phyloP scores from a whole-genome alignment of 2,113 vertebrate species.

The Hucho hucho region DNA sequence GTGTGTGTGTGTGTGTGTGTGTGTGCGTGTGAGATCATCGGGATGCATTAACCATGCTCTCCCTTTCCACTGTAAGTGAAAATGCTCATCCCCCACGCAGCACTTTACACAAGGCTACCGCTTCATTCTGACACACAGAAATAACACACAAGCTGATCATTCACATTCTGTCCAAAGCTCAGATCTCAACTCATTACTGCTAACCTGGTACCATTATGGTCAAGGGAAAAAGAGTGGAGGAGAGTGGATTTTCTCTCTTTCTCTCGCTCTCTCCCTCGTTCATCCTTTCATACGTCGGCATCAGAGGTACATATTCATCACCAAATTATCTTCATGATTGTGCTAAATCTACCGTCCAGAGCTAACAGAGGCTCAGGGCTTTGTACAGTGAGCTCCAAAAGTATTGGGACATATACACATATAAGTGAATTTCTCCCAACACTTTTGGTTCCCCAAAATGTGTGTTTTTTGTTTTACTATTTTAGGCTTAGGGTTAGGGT shows the following conservation, averaged over 20 bases:
- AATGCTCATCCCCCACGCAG: not conserved
- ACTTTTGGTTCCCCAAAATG: no score
- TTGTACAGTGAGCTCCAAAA: not conserved
- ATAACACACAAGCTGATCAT: slow-evolving; percentile 21
- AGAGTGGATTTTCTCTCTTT: slow-evolving; percentile 15
- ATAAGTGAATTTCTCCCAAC: no score
- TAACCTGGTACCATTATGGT: slow-evolving; percentile 62
- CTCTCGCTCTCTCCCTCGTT: slow-evolving; percentile 16
- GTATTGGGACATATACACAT: no score
- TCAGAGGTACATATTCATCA: slow-evolving; percentile 45
- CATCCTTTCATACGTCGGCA: slow-evolving; percentile 17
- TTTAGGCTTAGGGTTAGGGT: no score
- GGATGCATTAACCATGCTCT: not conserved
- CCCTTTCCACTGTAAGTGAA: not conserved
- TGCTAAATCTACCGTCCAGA: slow-evolving; percentile 28
- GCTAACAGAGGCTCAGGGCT: not conserved
- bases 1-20: no score
- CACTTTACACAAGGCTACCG: not conserved
- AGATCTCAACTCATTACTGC: slow-evolving; percentile 60
- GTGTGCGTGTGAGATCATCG: not conserved
- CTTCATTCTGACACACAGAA: not conserved
- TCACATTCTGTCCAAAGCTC: slow-evolving; percentile 50
- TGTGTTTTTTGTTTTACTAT: not conserved
- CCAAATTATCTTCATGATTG: slow-evolving; percentile 44
- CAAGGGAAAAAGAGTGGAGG: slow-evolving; percentile 1